Evolutionary conservation across 2,888 invertebrate genomes (phyloP).

Genomic region (Lasioglossum malachurum): DNA sequence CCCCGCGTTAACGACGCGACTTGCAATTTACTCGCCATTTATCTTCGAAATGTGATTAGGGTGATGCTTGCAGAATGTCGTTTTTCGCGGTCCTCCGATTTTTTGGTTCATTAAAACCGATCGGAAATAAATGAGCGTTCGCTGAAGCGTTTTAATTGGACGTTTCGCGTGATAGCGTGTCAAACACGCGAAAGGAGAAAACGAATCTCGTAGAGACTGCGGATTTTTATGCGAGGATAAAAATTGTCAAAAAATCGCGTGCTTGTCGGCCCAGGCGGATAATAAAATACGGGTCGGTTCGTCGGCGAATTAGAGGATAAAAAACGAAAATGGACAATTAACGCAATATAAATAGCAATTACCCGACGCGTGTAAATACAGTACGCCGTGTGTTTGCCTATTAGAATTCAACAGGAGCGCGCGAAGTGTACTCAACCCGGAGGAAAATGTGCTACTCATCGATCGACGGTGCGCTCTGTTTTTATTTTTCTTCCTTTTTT

Average conservation of each 20-base stretch:
- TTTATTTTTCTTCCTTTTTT: background rate
- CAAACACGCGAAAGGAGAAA: background rate
- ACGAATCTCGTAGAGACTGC: background rate
- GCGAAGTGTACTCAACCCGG: background rate
- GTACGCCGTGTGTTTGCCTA: background rate
- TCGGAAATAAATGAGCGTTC: background rate
- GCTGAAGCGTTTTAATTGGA: background rate
- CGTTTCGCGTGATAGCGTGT: background rate
- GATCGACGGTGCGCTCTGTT: background rate
- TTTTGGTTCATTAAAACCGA: background rate
- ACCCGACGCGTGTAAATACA: slow-evolving; percentile 4
- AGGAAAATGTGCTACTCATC: background rate
- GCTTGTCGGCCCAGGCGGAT: background rate
- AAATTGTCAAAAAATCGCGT: background rate
- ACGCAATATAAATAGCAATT: background rate
- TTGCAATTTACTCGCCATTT: background rate
- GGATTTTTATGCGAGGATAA: background rate
- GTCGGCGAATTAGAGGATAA: background rate
- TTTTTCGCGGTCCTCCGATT: background rate
- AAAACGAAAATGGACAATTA: background rate
- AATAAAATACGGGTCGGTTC: background rate
- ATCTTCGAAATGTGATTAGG: background rate
- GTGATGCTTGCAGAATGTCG: background rate
- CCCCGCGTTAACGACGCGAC: background rate
- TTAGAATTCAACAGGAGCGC: background rate